Percentiles rank a stretch among this genome's conserved stretches.
phyloP scores from a whole-genome alignment of 2,888 invertebrate genomes.

The Ormyrus pomaceus region DNA sequence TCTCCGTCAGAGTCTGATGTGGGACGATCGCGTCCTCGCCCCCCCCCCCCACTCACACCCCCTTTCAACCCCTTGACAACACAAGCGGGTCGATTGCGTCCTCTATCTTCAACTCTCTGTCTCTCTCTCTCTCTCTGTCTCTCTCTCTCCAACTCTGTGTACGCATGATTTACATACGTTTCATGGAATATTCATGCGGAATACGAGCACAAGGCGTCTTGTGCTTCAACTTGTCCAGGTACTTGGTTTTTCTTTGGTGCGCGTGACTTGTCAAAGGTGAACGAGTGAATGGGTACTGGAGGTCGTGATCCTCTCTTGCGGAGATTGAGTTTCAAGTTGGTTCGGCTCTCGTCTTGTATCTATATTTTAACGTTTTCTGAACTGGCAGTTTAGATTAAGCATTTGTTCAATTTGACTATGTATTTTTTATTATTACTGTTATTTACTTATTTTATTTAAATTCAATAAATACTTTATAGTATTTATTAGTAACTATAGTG shows the following conservation, averaged over 20 bases:
- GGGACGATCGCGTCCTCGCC: too few species aligned
- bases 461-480: not conserved
- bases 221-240: constrained; percentile 26
- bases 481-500: not conserved
- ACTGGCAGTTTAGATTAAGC: too few species aligned
- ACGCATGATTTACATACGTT: constrained; percentile 34
- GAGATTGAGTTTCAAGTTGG: too few species aligned
- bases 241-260: constrained; percentile 3
- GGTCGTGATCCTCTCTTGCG: not conserved
- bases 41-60: too few species aligned
- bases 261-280: not conserved
- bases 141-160: not conserved
- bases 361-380: too few species aligned
- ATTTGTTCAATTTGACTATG: too few species aligned
- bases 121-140: not conserved
- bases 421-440: too few species aligned
- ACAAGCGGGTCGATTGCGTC: too few species aligned
- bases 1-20: too few species aligned
- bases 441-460: too few species aligned
- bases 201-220: not conserved
- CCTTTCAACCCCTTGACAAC: too few species aligned
- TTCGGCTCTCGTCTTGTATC: too few species aligned
- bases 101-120: not conserved
- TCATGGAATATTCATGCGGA: constrained; percentile 21
- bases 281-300: not conserved